Conservation (phyloP, 2,113 vertebrate species). For the Octodon degus region DNA sequence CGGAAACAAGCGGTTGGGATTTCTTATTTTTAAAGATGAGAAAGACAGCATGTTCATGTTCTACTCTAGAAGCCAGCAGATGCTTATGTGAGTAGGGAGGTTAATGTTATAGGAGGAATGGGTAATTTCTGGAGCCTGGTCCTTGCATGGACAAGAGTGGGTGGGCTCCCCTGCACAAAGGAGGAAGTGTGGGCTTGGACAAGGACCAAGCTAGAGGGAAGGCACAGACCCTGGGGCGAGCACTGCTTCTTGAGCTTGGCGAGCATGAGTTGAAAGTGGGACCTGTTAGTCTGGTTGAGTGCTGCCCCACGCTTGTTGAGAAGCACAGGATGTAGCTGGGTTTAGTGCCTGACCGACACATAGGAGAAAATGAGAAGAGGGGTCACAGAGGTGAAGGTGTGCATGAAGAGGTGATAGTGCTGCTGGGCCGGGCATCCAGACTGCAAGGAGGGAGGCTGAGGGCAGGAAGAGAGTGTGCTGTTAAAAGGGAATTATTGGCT, state of each 20-base stretch:
- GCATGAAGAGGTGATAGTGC: neutral
- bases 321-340: neutral
- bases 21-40: conserved; percentile 2
- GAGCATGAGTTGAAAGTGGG: neutral
- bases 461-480: neutral
- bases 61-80: neutral
- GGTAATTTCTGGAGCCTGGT: neutral
- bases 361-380: neutral
- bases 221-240: neutral
- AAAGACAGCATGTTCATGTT: neutral
- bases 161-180: neutral
- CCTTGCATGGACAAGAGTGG: neutral
- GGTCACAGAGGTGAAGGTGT: neutral
- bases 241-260: neutral
- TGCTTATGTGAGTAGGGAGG: neutral
- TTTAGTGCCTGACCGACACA: neutral
- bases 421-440: neutral
- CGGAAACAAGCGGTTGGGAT: neutral
- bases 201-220: neutral
- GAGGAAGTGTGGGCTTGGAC: neutral
- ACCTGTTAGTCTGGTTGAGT: neutral
- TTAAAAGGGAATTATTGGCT: neutral
- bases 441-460: neutral
- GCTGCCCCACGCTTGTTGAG: neutral
- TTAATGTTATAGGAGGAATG: neutral